These are phyloP conservation scores for Mystacides longicornis DNA, from an alignment of 2,888 invertebrate genomes.

Conservation along the genomic window DNA sequence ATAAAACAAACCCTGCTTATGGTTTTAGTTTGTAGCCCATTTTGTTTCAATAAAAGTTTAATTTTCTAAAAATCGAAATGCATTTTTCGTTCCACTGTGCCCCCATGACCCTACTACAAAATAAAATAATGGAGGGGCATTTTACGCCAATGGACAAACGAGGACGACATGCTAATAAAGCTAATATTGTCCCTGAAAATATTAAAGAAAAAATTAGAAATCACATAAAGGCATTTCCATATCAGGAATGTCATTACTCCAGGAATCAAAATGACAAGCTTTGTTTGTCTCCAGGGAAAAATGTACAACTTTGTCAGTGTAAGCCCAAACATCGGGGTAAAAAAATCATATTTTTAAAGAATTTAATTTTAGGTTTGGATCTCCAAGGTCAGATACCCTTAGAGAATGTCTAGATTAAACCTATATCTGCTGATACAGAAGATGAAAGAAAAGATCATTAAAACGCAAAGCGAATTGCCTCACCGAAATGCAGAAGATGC, in stretches of 20 bases:
- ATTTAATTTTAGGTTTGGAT: constrained; percentile 3
- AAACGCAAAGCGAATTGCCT: constrained; percentile 1
- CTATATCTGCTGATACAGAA: not conserved
- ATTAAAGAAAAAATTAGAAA: not conserved
- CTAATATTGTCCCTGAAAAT: not conserved
- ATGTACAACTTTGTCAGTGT: not conserved
- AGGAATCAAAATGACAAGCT: not conserved
- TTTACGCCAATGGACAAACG: not conserved
- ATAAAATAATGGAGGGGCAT: not conserved
- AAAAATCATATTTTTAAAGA: not conserved
- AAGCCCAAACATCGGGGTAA: not conserved
- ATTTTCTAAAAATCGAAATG: constrained; percentile 8
- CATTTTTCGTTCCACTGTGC: constrained; percentile 5
- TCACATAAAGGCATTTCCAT: not conserved
- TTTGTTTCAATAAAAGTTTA: constrained; percentile 3
- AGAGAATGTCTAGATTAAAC: not conserved
- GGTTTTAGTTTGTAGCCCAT: not conserved
- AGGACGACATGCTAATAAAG: not conserved
- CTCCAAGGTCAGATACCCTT: constrained; percentile 1
- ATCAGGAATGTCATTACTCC: constrained; percentile 1
- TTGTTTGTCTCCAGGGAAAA: not conserved
- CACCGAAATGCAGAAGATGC: not conserved
- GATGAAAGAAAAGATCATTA: not conserved
- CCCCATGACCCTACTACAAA: too few species aligned
- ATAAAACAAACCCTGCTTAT: constrained; percentile 1